These are phyloP conservation scores for Acanthosoma haemorrhoidale DNA, from an alignment of 2,888 invertebrate genomes.

Conservation along the genomic window DNA sequence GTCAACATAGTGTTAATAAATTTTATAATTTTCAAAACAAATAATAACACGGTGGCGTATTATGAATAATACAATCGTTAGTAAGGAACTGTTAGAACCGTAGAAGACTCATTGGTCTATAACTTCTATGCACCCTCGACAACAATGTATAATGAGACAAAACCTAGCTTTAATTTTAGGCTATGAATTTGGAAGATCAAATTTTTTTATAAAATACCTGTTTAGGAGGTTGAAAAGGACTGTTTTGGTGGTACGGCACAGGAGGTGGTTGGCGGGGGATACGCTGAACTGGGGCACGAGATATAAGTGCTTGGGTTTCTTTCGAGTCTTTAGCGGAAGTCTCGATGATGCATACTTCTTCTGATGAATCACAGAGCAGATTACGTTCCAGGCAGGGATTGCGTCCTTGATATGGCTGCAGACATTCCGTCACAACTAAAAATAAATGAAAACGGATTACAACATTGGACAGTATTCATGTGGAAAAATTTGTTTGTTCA, in stretches of 20 bases:
- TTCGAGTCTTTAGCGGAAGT: conserved; percentile 47
- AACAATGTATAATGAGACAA: not conserved
- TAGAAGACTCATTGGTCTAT: not conserved
- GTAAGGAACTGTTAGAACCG: too few species aligned
- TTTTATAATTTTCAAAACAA: too few species aligned
- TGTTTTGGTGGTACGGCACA: conserved; percentile 35
- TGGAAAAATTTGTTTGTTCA: too few species aligned
- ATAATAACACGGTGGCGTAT: too few species aligned
- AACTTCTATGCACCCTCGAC: not conserved
- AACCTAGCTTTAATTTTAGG: not conserved
- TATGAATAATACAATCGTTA: too few species aligned
- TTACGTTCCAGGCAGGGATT: conserved; percentile 78
- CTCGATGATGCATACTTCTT: conserved; percentile 33
- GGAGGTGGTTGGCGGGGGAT: conserved; percentile 23
- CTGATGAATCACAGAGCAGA: conserved; percentile 49
- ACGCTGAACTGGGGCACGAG: conserved; percentile 49
- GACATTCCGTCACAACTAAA: conserved; percentile 28
- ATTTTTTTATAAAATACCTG: conserved; percentile 18
- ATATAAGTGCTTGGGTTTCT: conserved; percentile 23
- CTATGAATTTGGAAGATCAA: not conserved
- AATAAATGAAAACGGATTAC: not conserved
- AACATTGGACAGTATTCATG: too few species aligned
- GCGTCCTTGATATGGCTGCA: conserved; percentile 78
- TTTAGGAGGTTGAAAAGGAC: conserved; percentile 34
- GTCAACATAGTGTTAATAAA: too few species aligned